These are phyloP conservation scores for Tachuris rubrigastra DNA, from an alignment of 2,113 vertebrate species.

Conservation along the genomic window DNA sequence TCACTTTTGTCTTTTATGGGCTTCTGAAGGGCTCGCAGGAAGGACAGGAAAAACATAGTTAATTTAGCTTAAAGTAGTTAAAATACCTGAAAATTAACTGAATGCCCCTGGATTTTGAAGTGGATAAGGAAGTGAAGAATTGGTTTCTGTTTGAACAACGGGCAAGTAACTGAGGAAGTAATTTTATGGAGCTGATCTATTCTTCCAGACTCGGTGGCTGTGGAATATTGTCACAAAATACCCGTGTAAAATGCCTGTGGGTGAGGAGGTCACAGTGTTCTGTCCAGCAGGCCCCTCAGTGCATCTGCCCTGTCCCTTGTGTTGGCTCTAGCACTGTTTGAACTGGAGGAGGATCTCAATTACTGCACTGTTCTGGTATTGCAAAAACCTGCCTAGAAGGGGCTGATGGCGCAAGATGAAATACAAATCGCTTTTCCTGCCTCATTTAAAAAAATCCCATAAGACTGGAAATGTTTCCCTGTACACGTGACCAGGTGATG, in stretches of 20 bases:
- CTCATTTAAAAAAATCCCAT: accelerated
- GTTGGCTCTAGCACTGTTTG: background rate
- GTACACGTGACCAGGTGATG: accelerated
- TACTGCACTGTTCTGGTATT: background rate
- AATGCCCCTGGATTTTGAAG: background rate
- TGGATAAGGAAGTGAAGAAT: background rate
- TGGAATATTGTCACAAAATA: background rate
- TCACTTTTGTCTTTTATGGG: background rate
- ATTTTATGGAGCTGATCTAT: background rate
- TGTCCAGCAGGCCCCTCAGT: background rate
- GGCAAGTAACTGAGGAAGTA: background rate
- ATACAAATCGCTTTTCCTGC: accelerated
- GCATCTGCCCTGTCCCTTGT: background rate
- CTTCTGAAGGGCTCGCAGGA: background rate
- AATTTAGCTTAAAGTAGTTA: background rate
- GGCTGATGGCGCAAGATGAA: background rate
- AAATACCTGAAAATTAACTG: background rate
- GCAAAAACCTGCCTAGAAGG: background rate
- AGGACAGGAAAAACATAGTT: background rate
- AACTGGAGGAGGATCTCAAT: constrained; percentile 31
- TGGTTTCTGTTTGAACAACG: background rate
- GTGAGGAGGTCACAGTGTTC: background rate
- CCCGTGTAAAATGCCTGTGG: background rate
- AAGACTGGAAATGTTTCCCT: accelerated
- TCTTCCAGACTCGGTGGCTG: background rate